Evolutionary conservation across 2,113 vertebrate species (phyloP), one percentile per base, ranked within the genome.

Genomic region (Andinoacara biseriatus): DNA sequence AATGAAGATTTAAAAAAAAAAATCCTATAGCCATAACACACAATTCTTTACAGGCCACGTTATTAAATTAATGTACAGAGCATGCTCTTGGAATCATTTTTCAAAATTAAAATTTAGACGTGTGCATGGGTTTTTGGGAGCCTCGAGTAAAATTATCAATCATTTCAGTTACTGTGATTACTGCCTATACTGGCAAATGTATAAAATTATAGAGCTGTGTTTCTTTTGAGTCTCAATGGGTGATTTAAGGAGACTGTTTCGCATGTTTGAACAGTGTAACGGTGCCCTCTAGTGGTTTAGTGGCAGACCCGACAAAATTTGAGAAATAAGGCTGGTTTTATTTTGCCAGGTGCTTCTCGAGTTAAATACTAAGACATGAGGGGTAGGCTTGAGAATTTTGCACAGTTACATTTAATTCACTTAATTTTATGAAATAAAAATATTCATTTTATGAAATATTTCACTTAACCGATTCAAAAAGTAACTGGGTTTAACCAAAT

Each of bases 251-350:
- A 75, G 31, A 59, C 7, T 0, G 14, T 33, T 35, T 56, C n/a
- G 18, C 33, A 7, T 3, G 29, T 76, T 77, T 83, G 58, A 9
- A 69, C 74, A 84, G 65, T 87, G 88, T 77, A 87, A 90, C 80
- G 84, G 58, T 83, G 86, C 87, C 90, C 90, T 93, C 94, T 92
- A 85, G 90, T 89, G 94, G 84, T 22, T 2, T 0, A 74, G 17
- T 2, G 10, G 14, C 11, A 52, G 74, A 72, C 80, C 46, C 1
- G 24, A 75, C 22, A 77, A 26, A 29, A 6, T 2, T 15, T 10
- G 7, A 56, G 33, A 24, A 13, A 60, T 54, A 61, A 43, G 1
- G 5, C 22, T 26, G 26, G 26, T 26, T 26, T 26, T 26, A 26
- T 26, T 26, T 26, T 26, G 26, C 26, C 26, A 3, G 26, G 26